These are phyloP conservation scores for Cenopis cana DNA, from an alignment of 2,888 invertebrate species.

Conservation along the genomic window DNA sequence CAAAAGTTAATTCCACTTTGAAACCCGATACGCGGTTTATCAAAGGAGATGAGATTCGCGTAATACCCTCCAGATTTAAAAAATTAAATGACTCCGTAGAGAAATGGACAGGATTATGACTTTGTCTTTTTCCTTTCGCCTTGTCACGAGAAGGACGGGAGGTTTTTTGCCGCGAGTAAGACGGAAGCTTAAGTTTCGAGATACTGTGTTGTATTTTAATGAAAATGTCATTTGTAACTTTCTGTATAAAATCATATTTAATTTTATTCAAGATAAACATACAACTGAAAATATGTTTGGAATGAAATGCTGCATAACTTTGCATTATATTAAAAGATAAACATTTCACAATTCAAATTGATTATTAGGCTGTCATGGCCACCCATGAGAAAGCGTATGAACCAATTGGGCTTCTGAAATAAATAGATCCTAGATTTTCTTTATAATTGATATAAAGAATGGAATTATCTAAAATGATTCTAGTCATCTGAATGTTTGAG, in stretches of 20 bases:
- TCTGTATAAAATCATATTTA: too few species aligned
- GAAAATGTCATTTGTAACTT: slow-evolving; percentile 19
- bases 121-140: slow-evolving; percentile 27
- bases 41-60: slow-evolving; percentile 36
- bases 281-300: too few species aligned
- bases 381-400: too few species aligned
- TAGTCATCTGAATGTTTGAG: too few species aligned
- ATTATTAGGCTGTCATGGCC: too few species aligned
- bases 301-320: not conserved
- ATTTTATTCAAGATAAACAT: too few species aligned
- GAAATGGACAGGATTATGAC: slow-evolving; percentile 37
- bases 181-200: slow-evolving; percentile 1
- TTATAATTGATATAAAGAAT: too few species aligned
- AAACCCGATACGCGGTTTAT: slow-evolving; percentile 32
- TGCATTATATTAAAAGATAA: too few species aligned
- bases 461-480: too few species aligned
- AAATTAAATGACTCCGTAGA: slow-evolving; percentile 35
- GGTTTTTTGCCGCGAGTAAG: not conserved
- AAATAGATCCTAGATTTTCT: too few species aligned
- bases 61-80: slow-evolving; percentile 29
- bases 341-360: too few species aligned
- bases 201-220: slow-evolving; percentile 17
- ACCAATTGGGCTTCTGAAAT: too few species aligned
- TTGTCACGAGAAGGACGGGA: slow-evolving; percentile 20
- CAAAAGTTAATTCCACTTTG: slow-evolving; percentile 30